Evolutionary conservation across 2,797 vertebrate species (phyloP), one percentile per base, ranked within the genome.

Genomic region (Melanotaenia trifasciata): DNA sequence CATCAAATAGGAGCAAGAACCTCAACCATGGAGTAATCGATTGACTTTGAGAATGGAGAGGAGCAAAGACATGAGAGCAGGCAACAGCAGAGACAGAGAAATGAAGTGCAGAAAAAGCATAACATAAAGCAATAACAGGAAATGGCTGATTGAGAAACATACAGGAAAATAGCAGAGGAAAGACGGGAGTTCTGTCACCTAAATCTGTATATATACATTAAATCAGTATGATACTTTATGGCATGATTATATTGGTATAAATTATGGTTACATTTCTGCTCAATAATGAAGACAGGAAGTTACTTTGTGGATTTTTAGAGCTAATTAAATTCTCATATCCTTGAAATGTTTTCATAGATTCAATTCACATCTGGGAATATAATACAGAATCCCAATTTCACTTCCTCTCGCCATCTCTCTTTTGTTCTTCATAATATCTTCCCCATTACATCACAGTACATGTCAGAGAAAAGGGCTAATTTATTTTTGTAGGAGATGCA

Each of bases 401-500:
- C 54, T 51, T 22, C 32, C 18, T 65, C 36, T 43, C 16, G 30
- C 63, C 64, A 35, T 68, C 33, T 63, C 47, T 54, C 56, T 47
- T 57, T 74, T n/a, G 51, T 69, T 74, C 57, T 60, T 74, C 74
- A 71, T 70, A 68, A 78, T 82, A 80, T 82, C 51, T 73, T 56
- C 58, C 66, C 60, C 43, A 81, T 90, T 88, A 89, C 76, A 91
- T 87, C 80, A 72, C 79, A 76, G 79, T 80, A 67, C 60, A 83
- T 91, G 87, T 89, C 82, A 84, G 74, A 76, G 78, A 92, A 92
- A 91, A 81, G 83, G 86, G 84, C 77, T 83, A 65, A 85, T 88
- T 87, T 90, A 87, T 92, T 92, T 93, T 92, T 92, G 92, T 90
- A 86, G 76, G 79, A 75, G 85, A 93, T 85, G 88, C 88, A 91